Conservation (phyloP, 2,888 invertebrate genomes). For the Podotricha telesiphe region DNA sequence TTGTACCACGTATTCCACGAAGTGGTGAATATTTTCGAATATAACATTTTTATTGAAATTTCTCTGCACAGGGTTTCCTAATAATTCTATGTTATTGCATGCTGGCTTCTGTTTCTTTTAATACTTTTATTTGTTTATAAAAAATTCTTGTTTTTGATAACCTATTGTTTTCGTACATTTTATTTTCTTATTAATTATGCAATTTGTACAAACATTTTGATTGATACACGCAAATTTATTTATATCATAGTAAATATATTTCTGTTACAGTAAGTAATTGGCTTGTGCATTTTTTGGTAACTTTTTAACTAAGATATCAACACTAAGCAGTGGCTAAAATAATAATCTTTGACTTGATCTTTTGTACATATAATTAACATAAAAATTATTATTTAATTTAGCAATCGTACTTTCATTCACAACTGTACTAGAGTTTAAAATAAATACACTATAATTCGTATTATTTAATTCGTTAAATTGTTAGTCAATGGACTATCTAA, state of each 20-base stretch:
- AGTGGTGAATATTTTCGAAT: slow-evolving; percentile 58
- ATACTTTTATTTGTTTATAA: neutral
- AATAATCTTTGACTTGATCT: neutral
- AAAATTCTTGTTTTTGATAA: neutral
- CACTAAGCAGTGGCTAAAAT: too few relatives aligned
- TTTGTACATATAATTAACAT: neutral
- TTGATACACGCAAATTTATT: too few relatives aligned
- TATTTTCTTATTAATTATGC: too few relatives aligned
- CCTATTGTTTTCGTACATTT: neutral
- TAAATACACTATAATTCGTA: neutral
- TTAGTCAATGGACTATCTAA: too few relatives aligned
- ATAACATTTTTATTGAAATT: slow-evolving; percentile 48
- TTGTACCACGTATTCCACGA: slow-evolving; percentile 54
- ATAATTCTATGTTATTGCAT: slow-evolving; percentile 63
- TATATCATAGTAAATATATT: too few relatives aligned
- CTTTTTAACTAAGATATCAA: neutral
- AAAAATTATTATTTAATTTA: neutral
- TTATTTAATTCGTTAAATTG: too few relatives aligned
- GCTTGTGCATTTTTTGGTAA: too few relatives aligned
- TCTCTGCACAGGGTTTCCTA: slow-evolving; percentile 56
- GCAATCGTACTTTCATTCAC: neutral
- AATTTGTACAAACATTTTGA: too few relatives aligned
- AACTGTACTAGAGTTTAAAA: neutral
- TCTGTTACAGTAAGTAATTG: too few relatives aligned
- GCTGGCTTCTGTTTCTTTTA: slow-evolving; percentile 41